Percentiles rank a stretch among this genome's conserved stretches.
phyloP scores from a whole-genome alignment of 2,113 vertebrate genomes.

The Rhea pennata region DNA sequence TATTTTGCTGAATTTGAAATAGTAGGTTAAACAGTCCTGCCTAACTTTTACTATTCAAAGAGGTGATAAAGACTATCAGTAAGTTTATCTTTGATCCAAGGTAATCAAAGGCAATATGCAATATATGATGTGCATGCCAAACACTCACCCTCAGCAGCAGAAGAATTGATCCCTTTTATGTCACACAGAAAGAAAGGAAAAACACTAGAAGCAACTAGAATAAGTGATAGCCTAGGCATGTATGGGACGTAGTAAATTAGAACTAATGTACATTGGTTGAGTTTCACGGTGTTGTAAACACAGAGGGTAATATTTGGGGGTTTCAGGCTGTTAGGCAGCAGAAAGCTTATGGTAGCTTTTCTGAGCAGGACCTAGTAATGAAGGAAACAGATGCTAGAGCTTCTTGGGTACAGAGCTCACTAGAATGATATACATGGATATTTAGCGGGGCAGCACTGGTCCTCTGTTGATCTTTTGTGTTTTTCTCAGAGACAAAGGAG shows the following conservation, averaged over 20 bases:
- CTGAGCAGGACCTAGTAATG: not conserved
- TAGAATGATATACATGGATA: not conserved
- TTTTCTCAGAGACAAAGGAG: not conserved
- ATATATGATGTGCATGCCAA: not conserved
- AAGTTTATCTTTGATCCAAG: slow-evolving; percentile 30
- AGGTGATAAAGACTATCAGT: slow-evolving; percentile 27
- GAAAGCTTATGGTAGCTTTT: not conserved
- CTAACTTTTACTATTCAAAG: not conserved
- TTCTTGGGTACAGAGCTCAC: not conserved
- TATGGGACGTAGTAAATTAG: not conserved
- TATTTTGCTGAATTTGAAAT: not conserved
- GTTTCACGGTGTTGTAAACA: not conserved
- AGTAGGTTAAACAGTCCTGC: not conserved
- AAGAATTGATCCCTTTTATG: not conserved
- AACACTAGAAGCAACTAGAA: not conserved
- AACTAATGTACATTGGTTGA: not conserved
- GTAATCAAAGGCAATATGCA: not conserved
- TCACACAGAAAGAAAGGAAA: not conserved
- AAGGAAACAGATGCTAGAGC: not conserved
- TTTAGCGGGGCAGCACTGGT: not conserved
- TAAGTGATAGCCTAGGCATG: not conserved
- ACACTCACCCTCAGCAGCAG: not conserved
- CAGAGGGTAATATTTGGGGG: not conserved
- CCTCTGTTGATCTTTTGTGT: not conserved
- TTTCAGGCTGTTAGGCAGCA: not conserved